Evolutionary conservation across 2,888 invertebrate species (phyloP), one percentile per base, ranked within the genome.

Genomic region (Ashinkailepas kermadecensis): DNA sequence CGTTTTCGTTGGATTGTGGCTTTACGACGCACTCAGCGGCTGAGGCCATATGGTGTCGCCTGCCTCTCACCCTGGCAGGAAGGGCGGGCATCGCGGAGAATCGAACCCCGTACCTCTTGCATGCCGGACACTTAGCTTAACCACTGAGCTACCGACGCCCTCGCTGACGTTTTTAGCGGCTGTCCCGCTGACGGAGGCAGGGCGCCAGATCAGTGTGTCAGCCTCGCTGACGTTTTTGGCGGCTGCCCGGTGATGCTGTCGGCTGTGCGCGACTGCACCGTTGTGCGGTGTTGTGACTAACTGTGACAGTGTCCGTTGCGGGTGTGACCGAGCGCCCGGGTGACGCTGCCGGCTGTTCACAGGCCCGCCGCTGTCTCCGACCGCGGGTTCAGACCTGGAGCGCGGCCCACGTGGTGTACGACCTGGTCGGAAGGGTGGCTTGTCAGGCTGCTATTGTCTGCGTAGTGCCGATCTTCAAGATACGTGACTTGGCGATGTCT

Each of bases 391-490:
- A 92, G 85, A 18, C 89, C 90, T 62, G 78, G 21, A 59, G 78
- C 65, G 54, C 78, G 79, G 89, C 90, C 84, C 94, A 94, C 87
- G 87, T 91, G 84, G 89, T 94, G 84, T 99, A 99, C 88, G 95
- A 98, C 88, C 88, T 91, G 81, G 85, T 94, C 83, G 94, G 97
- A 67, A 94, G 95, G 87, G 86, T 93, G 58, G 91, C 92, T 70
- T 96, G 96, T 39, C 91, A 96, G 85, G 87, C 96, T 80, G 91
- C 93, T 83, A 92, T 98, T 91, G 93, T 94, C 62, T 98, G 97
- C 87, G 90, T 94, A 81, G 95, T 96, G 78, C 95, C 95, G 87
- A 94, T 96, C 85, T 99, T 99, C 88, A 92, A 97, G 83, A 89
- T 97, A 83, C 91, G 98, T 86, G 95, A 97, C 86, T 92, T 97